phyloP scores from a whole-genome alignment of 2,797 vertebrate genomes.

The Dromococcyx pavoninus region DNA sequence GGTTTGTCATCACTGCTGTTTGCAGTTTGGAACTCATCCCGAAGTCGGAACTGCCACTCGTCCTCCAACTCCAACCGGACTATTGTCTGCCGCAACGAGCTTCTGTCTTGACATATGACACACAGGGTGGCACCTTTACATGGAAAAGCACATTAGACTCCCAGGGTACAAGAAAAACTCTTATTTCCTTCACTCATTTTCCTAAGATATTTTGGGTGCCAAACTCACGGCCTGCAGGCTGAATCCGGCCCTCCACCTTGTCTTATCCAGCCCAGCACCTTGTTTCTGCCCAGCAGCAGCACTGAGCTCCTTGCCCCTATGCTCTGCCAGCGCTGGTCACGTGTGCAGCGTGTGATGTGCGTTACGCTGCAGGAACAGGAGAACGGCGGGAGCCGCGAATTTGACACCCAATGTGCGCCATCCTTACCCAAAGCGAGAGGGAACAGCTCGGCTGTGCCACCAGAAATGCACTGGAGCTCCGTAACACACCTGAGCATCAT shows the following conservation, averaged over 20 bases:
- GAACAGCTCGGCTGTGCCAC: not conserved
- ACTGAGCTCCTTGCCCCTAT: too few species aligned
- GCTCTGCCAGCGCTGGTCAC: too few species aligned
- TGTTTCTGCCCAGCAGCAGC: too few species aligned
- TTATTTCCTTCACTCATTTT: not conserved
- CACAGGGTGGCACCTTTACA: conserved; percentile 93
- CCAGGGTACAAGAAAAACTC: not conserved
- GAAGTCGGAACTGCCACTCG: conserved; percentile 97
- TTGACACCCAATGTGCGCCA: too few species aligned
- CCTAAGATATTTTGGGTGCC: not conserved
- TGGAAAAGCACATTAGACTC: not conserved
- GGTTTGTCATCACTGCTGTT: conserved; percentile 95
- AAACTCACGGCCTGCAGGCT: too few species aligned
- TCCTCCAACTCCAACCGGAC: conserved; percentile 95
- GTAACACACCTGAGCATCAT: not conserved
- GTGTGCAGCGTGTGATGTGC: too few species aligned
- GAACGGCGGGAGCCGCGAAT: too few species aligned
- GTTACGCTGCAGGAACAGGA: too few species aligned
- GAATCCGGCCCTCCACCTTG: too few species aligned
- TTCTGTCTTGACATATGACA: conserved; percentile 97
- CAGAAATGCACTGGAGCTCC: not conserved
- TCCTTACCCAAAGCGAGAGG: fast-evolving
- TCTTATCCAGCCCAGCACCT: too few species aligned
- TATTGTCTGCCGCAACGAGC: conserved; percentile 94
- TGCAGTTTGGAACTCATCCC: conserved; percentile 97